Evolutionary conservation across 2,888 invertebrate species (phyloP).

Genomic region (Athalia circularis): DNA sequence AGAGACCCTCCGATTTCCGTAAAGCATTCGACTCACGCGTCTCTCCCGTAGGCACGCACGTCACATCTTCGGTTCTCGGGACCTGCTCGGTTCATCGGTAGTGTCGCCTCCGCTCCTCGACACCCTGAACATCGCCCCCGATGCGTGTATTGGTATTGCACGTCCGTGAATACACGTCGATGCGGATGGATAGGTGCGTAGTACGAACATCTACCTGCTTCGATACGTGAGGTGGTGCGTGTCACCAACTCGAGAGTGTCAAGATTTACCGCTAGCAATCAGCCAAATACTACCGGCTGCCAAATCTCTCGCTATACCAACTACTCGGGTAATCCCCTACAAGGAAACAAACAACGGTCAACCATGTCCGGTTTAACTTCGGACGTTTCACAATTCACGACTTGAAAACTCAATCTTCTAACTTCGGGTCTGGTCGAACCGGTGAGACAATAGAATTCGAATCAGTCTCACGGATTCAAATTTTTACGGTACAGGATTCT

Average conservation of each 20-base stretch:
- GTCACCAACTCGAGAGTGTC: constrained; percentile 35
- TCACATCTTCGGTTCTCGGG: constrained; percentile 73
- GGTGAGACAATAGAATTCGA: too few relatives aligned
- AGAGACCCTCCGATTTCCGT: constrained; percentile 15
- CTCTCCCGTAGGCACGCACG: constrained; percentile 50
- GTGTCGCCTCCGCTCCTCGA: constrained; percentile 53
- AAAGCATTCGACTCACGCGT: constrained; percentile 37
- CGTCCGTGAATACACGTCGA: not conserved
- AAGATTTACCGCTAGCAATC: constrained; percentile 45
- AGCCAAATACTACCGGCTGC: constrained; percentile 32
- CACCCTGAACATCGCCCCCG: constrained; percentile 28
- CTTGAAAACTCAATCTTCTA: constrained; percentile 26
- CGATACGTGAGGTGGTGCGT: constrained; percentile 9
- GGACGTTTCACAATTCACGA: not conserved
- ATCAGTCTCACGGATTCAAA: too few relatives aligned
- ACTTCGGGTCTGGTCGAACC: not conserved
- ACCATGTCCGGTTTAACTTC: constrained; percentile 17
- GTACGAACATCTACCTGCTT: too few relatives aligned
- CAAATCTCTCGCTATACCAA: constrained; percentile 29
- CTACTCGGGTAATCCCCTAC: constrained; percentile 17
- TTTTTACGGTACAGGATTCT: too few relatives aligned
- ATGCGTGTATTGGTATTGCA: constrained; percentile 13
- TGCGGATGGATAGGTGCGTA: constrained; percentile 5
- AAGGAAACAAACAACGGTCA: constrained; percentile 33
- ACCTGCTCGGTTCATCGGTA: constrained; percentile 62